Percentiles rank a stretch among this genome's conserved stretches.
Conservation (phyloP, 1,140 invertebrate genomes). For the Sarcophaga bullata region DNA sequence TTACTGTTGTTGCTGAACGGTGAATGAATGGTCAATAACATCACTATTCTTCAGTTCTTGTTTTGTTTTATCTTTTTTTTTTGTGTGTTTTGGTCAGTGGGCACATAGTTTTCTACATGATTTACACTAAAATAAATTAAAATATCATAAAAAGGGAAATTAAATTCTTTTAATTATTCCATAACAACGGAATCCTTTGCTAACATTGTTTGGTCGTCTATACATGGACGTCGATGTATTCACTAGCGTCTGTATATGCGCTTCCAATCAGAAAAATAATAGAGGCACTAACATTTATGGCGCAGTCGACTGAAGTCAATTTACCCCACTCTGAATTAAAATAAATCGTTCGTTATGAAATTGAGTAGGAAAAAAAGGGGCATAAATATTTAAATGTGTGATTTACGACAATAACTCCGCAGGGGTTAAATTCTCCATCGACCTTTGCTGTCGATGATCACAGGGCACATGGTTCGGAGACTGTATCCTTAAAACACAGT, state of each 20-base stretch:
- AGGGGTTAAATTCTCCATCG: slow-evolving; percentile 52
- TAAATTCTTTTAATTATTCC: slow-evolving; percentile 60
- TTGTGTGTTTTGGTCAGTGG: not conserved
- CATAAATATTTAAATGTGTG: slow-evolving; percentile 67
- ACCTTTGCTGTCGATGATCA: slow-evolving; percentile 30
- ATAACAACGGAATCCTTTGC: slow-evolving; percentile 37
- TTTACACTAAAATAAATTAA: slow-evolving; percentile 66
- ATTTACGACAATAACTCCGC: slow-evolving; percentile 65
- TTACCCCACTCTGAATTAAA: slow-evolving; percentile 20
- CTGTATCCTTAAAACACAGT: not conserved
- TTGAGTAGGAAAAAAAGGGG: slow-evolving; percentile 64
- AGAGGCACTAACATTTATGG: not conserved
- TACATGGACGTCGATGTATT: not conserved
- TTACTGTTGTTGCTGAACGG: not conserved
- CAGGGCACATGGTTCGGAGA: not conserved
- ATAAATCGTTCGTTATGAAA: slow-evolving; percentile 37
- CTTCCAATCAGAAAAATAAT: not conserved
- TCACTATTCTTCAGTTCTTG: no score
- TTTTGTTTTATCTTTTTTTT: not conserved
- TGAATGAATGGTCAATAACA: no score
- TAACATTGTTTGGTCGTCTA: slow-evolving; percentile 23
- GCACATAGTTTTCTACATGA: slow-evolving; percentile 47
- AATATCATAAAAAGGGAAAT: slow-evolving; percentile 66
- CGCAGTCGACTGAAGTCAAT: not conserved
- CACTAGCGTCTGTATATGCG: not conserved